These are phyloP conservation scores for Trichogramma evanescens DNA, from an alignment of 2,888 invertebrate genomes.

Conservation along the genomic window DNA sequence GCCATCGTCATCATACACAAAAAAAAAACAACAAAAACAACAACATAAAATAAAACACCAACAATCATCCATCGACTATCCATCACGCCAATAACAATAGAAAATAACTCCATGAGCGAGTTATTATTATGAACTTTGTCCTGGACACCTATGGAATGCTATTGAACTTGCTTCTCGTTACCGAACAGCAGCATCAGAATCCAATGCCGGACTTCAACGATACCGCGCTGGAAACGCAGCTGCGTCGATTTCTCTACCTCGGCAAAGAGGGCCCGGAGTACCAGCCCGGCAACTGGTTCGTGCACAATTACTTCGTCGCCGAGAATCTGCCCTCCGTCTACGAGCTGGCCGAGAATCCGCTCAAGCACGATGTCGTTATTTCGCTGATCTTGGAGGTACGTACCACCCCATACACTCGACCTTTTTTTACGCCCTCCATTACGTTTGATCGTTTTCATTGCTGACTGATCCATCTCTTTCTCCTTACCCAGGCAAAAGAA, in stretches of 20 bases:
- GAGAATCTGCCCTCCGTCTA: conserved; percentile 47
- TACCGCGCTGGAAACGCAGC: conserved; percentile 41
- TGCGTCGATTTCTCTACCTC: conserved; percentile 51
- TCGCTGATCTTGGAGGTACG: conserved; percentile 17
- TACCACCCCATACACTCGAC: background rate
- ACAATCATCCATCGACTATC: no score
- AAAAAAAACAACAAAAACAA: no score
- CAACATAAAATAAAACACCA: no score
- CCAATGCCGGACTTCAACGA: conserved; percentile 22
- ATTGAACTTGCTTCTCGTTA: conserved; percentile 3
- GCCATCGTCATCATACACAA: no score
- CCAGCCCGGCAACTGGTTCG: conserved; percentile 53
- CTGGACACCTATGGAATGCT: conserved; percentile 8
- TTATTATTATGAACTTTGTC: background rate
- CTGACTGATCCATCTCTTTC: no score
- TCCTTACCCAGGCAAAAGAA: conserved; percentile 28
- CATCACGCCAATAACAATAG: no score
- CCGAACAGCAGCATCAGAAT: conserved; percentile 2
- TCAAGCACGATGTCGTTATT: conserved; percentile 14
- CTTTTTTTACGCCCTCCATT: background rate
- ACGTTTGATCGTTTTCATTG: no score
- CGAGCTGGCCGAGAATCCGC: conserved; percentile 32
- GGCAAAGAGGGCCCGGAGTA: conserved; percentile 53
- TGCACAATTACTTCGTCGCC: conserved; percentile 50
- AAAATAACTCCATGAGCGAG: no score